phyloP scores from a whole-genome alignment of 2,113 vertebrate species.

The Motacilla alba region DNA sequence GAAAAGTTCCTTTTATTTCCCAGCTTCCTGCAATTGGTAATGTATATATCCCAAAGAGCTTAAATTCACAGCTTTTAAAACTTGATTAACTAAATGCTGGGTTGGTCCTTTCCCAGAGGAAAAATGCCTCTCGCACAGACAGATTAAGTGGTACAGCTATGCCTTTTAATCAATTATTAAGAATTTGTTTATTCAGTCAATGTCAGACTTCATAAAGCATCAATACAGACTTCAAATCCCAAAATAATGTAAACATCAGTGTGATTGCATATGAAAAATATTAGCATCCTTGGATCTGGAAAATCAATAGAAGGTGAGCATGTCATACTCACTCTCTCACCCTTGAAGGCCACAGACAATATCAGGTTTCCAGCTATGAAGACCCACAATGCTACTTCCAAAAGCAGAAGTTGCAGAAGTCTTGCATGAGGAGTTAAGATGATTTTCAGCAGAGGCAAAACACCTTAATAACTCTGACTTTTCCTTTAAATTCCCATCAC shows the following conservation, averaged over 20 bases:
- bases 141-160: constrained; percentile 45
- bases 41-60: constrained; percentile 71
- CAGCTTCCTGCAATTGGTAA: constrained; percentile 78
- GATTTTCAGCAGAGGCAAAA: background rate
- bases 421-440: background rate
- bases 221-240: constrained; percentile 65
- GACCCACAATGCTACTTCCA: background rate
- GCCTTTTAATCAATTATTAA: constrained; percentile 72
- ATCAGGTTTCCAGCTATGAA: background rate
- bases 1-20: constrained; percentile 79
- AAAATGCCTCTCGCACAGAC: background rate
- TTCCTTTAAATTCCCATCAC: background rate
- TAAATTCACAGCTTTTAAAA: constrained; percentile 67
- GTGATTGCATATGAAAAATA: constrained; percentile 65
- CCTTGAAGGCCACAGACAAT: background rate
- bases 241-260: constrained; percentile 59
- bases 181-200: constrained; percentile 63
- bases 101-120: constrained; percentile 48
- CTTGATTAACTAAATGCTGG: constrained; percentile 54
- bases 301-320: constrained; percentile 17
- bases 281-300: constrained; percentile 55
- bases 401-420: background rate
- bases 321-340: background rate
- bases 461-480: background rate
- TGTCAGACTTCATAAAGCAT: constrained; percentile 70